Percentiles rank a stretch among this genome's conserved stretches.
These are phyloP conservation scores for Oikopleura albicans DNA, from an alignment of 23 tunicate species.

Conservation along the genomic window DNA sequence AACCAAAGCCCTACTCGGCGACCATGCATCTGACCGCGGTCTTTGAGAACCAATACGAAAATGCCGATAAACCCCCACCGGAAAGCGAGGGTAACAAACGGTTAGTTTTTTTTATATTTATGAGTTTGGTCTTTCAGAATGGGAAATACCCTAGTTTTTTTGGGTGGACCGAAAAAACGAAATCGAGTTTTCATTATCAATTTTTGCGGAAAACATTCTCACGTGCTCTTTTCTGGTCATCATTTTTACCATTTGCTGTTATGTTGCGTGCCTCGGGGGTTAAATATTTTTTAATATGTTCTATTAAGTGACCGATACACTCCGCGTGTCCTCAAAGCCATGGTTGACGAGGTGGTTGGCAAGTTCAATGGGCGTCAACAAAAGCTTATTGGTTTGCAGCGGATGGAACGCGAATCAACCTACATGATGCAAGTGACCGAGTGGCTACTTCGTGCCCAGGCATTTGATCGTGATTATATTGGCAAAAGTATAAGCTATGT, in stretches of 20 bases:
- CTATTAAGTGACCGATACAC: constrained; percentile 8
- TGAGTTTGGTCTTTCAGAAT: too few relatives aligned
- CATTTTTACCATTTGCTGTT: too few relatives aligned
- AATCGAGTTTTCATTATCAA: too few relatives aligned
- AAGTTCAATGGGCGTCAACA: background rate
- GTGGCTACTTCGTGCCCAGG: background rate
- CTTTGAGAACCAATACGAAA: background rate
- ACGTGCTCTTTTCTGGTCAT: too few relatives aligned
- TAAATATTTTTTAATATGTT: too few relatives aligned
- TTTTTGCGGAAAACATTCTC: too few relatives aligned
- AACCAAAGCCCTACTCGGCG: background rate
- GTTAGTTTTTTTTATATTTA: too few relatives aligned
- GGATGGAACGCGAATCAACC: background rate
- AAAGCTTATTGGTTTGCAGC: background rate
- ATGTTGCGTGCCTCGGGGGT: too few relatives aligned
- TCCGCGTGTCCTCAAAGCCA: background rate
- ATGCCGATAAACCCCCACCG: background rate
- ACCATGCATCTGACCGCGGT: background rate
- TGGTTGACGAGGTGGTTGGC: background rate
- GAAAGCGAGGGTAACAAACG: background rate
- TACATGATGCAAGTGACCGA: constrained; percentile 10
- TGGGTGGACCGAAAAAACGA: too few relatives aligned
- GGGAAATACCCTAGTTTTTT: too few relatives aligned
- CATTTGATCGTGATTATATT: background rate
- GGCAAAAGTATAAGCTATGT: background rate